Base-by-base conservation (phyloP, 2,113 vertebrate species). In the Trogon surrucura region DNA sequence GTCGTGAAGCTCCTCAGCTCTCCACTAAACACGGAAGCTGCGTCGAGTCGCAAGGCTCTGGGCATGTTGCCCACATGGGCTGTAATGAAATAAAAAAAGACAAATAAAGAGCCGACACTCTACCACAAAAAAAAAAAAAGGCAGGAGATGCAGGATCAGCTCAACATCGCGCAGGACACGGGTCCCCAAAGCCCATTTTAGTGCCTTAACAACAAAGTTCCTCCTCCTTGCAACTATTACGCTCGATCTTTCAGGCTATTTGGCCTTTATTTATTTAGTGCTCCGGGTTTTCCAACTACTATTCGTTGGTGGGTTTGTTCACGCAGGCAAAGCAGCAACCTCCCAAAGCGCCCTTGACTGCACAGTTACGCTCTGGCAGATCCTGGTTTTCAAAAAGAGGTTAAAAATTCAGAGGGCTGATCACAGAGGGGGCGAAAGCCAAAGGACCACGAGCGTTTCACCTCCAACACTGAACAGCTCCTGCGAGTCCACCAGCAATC, bases 361-460 rank as follows among this genome's bases (percentile, higher is more conserved):
- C 30, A 14, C 64, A 58, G 26, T 50, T 79, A 44, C 86, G 79
- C 64, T 70, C 51, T 15, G 45, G 77, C 58, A 94, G 51, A 61
- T 21, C 65, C 84, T 14, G 51, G 56, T 80, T 88, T 72, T 38
- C 66, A 79, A 62, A 93, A 89, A 20, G 53, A 36, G 90, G 78
- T 91, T 86, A 93, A 89, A 80, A 95, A 72, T 73, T 80, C 79
- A 80, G 57, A 81, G 73, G 51, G 60, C 19, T 79, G 80, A 95
- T 95, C 94, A 87, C 47, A 30, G 91, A 61, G 60, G 7, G 25
- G 25, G 13, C 18, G 77, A 73, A 93, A 86, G 85, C 25, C 93
- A 73, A 91, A 62, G 91, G 86, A 75, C 87, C 71, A 36, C 16
- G 5, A 12, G 11, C 36, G 23, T 87, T 53, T 80, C 95, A 88